Base-by-base conservation (phyloP, 1,140 invertebrate species). In the Scaptomyza graminum region DNA sequence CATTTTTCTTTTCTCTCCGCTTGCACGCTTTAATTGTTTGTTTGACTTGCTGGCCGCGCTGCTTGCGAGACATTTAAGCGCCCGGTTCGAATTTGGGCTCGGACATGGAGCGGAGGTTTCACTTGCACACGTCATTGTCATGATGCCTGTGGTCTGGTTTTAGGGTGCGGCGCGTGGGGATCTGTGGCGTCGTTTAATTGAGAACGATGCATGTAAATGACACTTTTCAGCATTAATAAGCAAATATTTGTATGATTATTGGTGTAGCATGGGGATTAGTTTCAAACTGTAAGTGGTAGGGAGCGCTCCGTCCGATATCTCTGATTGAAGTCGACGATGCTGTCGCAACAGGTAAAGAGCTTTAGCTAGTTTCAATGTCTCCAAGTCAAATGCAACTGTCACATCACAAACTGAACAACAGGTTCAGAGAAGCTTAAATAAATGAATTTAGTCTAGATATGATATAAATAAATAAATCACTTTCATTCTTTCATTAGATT, bases 211-310 rank as follows among this genome's bases (percentile, higher is more conserved):
- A 90, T 90, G 85, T 90, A 90, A 90, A 90, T 90, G 85, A 90
- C 87, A 90, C 85, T 90, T 90, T 90, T 90, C 87, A 90, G 85
- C 85, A 90, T 90, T 90, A 85, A 90, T 90, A 90, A 90, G 87
- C 78, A 88, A 88, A 88, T 88, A 88, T 88, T 88, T 88, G 83
- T 88, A 88, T 88, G 83, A 88, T 88, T 88, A 88, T 88, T 88
- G 83, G 71, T 88, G 75, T 72, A 83, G 82, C 83, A 60, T 50
- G 66, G 69, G 83, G 83, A 88, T 88, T 88, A 88, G 57, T 72
- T 74, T 70, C 55, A 54, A 81, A 54, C 55, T 64, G 69, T 66
- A 76, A 66, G 77, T 70, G 76, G 72, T 66, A 41, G 31, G 44
- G 56, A 61, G 74, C 60, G 67, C 60, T 47, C 12, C 8, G 31